Conservation (phyloP, 1,140 invertebrate genomes). For the Lasaia peninsularis region DNA sequence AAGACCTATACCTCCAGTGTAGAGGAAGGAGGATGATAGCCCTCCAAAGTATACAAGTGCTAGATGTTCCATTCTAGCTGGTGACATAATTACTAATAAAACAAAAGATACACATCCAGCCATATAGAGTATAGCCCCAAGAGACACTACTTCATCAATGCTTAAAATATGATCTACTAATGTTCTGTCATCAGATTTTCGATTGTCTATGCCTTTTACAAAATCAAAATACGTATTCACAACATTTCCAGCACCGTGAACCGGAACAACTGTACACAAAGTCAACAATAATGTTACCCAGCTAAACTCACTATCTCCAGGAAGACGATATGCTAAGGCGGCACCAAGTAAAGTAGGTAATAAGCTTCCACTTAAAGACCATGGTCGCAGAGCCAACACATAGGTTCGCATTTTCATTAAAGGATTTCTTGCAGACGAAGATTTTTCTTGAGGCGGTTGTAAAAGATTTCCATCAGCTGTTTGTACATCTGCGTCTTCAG, state of each 20-base stretch:
- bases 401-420: constrained; percentile 92
- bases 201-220: constrained; percentile 93
- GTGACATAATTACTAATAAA: constrained; percentile 86
- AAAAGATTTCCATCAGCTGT: constrained; percentile 61
- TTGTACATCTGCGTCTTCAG: constrained; percentile 46
- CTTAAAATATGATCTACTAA: constrained; percentile 93
- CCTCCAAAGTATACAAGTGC: constrained; percentile 97
- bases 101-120: constrained; percentile 94
- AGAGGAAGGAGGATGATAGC: constrained; percentile 95
- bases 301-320: constrained; percentile 84
- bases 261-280: constrained; percentile 90
- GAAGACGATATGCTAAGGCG: constrained; percentile 89
- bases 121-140: constrained; percentile 92
- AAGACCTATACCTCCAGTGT: constrained; percentile 95
- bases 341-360: constrained; percentile 93
- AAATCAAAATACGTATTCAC: constrained; percentile 98
- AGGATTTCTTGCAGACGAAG: constrained; percentile 60
- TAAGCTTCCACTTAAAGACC: constrained; percentile 94
- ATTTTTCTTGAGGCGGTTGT: constrained; percentile 56
- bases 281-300: constrained; percentile 88
- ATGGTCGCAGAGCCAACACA: constrained; percentile 91
- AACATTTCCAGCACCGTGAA: constrained; percentile 97
- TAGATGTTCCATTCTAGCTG: constrained; percentile 95
- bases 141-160: constrained; percentile 90
- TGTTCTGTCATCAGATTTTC: constrained; percentile 94